Evolutionary conservation across 2,113 vertebrate genomes (phyloP).

Genomic region (Cavia aperea): DNA sequence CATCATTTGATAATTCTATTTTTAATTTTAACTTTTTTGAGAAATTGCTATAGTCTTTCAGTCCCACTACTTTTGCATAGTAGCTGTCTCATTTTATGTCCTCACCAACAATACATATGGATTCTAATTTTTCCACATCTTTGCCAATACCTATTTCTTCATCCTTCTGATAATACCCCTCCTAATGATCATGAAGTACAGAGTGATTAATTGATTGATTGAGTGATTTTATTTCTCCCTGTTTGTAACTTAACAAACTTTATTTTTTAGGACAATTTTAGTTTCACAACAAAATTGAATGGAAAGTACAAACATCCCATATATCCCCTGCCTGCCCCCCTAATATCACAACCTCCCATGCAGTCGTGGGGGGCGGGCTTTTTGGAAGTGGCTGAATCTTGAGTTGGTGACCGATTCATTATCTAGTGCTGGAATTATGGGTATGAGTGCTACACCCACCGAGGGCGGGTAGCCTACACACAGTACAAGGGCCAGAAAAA

Average conservation of each 20-base stretch:
- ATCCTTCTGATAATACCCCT: neutral
- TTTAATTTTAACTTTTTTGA: neutral
- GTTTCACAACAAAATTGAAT: neutral
- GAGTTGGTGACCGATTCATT: too few species aligned
- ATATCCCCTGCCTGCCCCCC: neutral
- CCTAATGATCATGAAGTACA: neutral
- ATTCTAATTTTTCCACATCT: neutral
- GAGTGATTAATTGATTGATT: neutral
- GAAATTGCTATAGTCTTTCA: neutral
- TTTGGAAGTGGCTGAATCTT: too few species aligned
- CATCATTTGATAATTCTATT: neutral
- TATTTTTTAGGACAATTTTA: neutral
- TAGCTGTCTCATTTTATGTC: neutral
- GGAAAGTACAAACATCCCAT: neutral
- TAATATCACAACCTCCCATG: fast-evolving
- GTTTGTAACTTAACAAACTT: neutral
- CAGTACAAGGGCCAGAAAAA: too few species aligned
- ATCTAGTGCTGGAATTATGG: too few species aligned
- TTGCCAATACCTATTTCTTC: neutral
- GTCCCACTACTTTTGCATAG: neutral
- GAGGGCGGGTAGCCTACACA: too few species aligned
- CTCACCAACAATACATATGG: neutral
- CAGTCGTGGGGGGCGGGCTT: too few species aligned
- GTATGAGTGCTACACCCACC: too few species aligned
- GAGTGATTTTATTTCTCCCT: neutral